Evolutionary conservation across 2,888 invertebrate genomes (phyloP), one percentile per base, ranked within the genome.

Genomic region (Dolomedes plantarius): DNA sequence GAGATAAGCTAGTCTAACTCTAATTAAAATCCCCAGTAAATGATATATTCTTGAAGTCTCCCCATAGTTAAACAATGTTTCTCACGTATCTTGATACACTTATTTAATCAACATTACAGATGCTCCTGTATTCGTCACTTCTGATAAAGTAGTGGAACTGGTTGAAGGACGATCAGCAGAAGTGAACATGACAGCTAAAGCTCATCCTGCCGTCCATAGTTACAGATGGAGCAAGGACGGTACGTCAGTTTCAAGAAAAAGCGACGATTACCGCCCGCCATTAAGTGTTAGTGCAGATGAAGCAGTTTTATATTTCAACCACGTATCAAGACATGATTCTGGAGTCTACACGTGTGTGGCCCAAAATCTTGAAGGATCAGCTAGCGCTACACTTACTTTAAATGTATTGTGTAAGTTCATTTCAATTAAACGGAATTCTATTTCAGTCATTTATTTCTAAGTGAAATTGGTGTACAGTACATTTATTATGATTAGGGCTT

Each of bases 311-410:
- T 97, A 97, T 91, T 95, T 98, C 90, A 96, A 96, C 0, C 94
- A 93, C 81, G 93, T 97, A 86, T 94, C 94, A 68, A 94, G 96
- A 6, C 94, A 94, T 88, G 97, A 98, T 91, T 95, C 95, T 0
- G 98, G 98, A 0, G 93, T 94, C 65, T 98, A 98, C 91, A 94
- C 94, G 0, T 95, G 96, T 89, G 95, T 96, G 89, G 98, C 97
- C 0, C 93, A 94, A 89, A 98, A 98, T 92, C 94, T 94, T 0
- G 96, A 97, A 91, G 98, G 98, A 64, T 94, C 94, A 11, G 94
- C 95, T 0, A 93, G 94, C 36, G 94, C 95, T 80, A 95, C 95
- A 89, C 94, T 98, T 80, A 95, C 95, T 69, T 93, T 98, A 46
- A 95, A 96, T 89, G 97, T 98, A 0, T 96, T 96, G 75, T 92